Evolutionary conservation across 2,113 vertebrate genomes (phyloP).

Genomic region (Corythaeola cristata): DNA sequence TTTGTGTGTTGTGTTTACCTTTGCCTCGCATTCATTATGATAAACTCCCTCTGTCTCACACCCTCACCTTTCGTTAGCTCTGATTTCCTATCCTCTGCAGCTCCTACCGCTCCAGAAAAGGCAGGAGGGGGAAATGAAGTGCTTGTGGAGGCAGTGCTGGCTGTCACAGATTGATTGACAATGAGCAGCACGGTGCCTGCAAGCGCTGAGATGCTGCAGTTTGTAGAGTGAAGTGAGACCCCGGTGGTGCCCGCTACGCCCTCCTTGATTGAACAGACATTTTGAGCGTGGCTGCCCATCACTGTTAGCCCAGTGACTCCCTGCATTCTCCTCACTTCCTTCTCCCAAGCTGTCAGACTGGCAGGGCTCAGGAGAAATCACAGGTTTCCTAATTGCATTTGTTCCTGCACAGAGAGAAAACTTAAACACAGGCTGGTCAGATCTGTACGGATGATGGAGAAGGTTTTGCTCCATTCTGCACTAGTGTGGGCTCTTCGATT

Average conservation of each 20-base stretch:
- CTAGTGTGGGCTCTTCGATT: constrained; percentile 1
- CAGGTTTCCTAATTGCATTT: constrained; percentile 66
- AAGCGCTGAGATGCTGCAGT: not conserved
- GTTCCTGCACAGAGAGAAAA: constrained; percentile 21
- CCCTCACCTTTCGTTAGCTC: constrained; percentile 7
- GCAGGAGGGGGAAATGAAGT: not conserved
- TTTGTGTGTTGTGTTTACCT: not conserved
- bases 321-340: constrained; percentile 37
- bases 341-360: constrained; percentile 61
- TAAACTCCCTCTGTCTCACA: not conserved
- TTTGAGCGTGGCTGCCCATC: not conserved
- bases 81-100: not conserved
- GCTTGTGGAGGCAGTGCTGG: constrained; percentile 1
- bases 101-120: not conserved
- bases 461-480: not conserved
- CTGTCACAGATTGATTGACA: constrained; percentile 57
- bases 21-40: constrained; percentile 8
- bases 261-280: constrained; percentile 55
- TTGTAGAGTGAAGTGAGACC: constrained; percentile 44
- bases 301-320: constrained; percentile 23
- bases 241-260: not conserved
- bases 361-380: constrained; percentile 61
- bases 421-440: constrained; percentile 24
- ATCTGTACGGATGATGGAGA: constrained; percentile 13
- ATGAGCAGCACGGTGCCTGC: not conserved